phyloP scores from a whole-genome alignment of 2,797 vertebrate species.

The Coracias cyanogaster region DNA sequence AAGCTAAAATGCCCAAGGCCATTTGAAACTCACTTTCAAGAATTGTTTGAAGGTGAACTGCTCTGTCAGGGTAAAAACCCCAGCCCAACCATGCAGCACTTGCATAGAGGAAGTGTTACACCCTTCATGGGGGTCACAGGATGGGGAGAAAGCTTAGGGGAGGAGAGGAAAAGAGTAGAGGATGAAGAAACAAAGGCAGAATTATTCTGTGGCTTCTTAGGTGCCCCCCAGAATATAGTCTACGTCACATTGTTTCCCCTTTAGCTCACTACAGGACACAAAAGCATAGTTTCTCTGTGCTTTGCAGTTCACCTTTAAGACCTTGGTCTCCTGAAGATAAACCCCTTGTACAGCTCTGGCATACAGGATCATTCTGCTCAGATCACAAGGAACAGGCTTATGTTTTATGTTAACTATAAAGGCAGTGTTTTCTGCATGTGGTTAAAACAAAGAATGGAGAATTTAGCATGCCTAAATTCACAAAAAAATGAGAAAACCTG shows the following conservation, averaged over 20 bases:
- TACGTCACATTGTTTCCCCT: background rate
- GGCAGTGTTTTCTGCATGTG: background rate
- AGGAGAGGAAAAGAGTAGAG: background rate
- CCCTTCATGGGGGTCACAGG: background rate
- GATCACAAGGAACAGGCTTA: background rate
- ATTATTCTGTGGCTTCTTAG: background rate
- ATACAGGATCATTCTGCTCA: background rate
- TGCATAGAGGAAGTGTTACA: background rate
- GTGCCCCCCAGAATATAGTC: background rate
- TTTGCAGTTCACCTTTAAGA: background rate
- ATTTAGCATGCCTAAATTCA: background rate
- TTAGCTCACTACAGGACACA: background rate
- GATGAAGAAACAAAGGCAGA: background rate
- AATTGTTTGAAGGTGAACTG: background rate
- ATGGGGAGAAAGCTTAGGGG: background rate
- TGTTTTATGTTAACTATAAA: background rate
- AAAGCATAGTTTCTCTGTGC: background rate
- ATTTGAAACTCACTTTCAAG: background rate
- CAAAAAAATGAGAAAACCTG: background rate
- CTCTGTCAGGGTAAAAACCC: background rate
- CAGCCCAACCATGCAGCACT: background rate
- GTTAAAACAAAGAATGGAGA: conserved; percentile 14
- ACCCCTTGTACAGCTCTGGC: background rate
- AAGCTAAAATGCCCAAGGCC: background rate
- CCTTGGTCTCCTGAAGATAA: background rate